Base-by-base conservation (phyloP, 1,140 invertebrate genomes). In the Adelges cooleyi region DNA sequence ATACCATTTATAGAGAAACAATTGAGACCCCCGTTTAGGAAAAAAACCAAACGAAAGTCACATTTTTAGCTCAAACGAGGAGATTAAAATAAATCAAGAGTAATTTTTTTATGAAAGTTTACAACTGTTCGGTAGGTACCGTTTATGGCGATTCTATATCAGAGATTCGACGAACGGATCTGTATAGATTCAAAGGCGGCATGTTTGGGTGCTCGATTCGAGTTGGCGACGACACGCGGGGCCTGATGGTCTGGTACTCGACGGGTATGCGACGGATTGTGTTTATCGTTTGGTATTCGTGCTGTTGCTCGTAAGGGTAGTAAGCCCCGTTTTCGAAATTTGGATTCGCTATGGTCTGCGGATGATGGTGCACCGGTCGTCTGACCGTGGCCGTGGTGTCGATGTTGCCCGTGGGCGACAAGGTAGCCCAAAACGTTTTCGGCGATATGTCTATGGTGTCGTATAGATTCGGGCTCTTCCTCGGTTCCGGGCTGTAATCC, bases 191-290 rank as follows among this genome's bases (percentile, higher is more conserved):
- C 17, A 88, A 70, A 4, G 86, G 86, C 3, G 81, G 86, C 46
- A 89, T 75, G 74, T 89, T 89, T 0, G 86, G 86, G 70, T 87
- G 81, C 71, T 89, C 87, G 68, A 89, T 87, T 68, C 85, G 79
- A 1, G 86, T 88, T 0, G 87, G 86, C 1, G 86, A 86, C 11
- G 86, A 87, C 0, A 89, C 86, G 15, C 82, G 74, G 0, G 80
- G 80, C 59, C 75, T 69, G 25, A 54, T 65, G 15, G 56, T 33
- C 3, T 79, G 77, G 54, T 84, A 81, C 52, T 83, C 80, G 69
- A 84, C 83, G 71, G 87, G 40, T 9, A 42, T 46, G 6, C 42
- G 40, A 8, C 56, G 56, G 10, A 62, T 62, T 17, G 56, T 62
- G 4, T 23, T 46, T 40, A 62, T 62, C 40, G 44, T 40, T 17